Conservation (phyloP, 2,888 invertebrate genomes). For the Anodontia alba region DNA sequence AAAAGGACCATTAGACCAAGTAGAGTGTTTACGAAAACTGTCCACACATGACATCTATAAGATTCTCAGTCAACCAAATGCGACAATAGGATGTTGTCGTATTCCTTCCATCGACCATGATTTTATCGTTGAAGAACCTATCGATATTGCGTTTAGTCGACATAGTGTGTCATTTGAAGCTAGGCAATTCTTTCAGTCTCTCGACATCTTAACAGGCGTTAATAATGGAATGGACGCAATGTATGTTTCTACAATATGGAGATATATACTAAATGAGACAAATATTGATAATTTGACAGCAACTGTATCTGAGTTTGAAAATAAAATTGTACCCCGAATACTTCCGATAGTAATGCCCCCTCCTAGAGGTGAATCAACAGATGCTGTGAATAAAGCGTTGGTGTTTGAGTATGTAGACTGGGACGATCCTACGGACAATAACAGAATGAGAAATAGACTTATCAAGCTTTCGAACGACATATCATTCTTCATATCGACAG, state of each 20-base stretch:
- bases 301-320: slow-evolving; percentile 24
- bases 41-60: not conserved
- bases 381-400: slow-evolving; percentile 11
- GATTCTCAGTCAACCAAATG: not conserved
- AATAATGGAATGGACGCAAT: slow-evolving; percentile 43
- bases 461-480: slow-evolving; percentile 96
- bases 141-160: slow-evolving; percentile 30
- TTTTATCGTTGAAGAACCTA: slow-evolving; percentile 37
- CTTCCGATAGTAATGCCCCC: not conserved
- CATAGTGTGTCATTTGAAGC: slow-evolving; percentile 29
- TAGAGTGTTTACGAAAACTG: slow-evolving; percentile 21
- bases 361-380: not conserved
- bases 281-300: slow-evolving; percentile 29
- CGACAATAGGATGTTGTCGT: not conserved
- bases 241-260: slow-evolving; percentile 29
- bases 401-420: slow-evolving; percentile 42
- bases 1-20: slow-evolving; percentile 8
- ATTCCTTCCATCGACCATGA: slow-evolving; percentile 33
- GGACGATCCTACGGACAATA: slow-evolving; percentile 87
- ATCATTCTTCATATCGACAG: slow-evolving; percentile 96
- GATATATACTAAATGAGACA: not conserved
- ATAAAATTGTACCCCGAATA: slow-evolving; percentile 20
- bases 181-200: slow-evolving; percentile 37
- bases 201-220: slow-evolving; percentile 45
- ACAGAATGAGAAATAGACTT: slow-evolving; percentile 92